Conservation (phyloP, 1,140 invertebrate genomes). For the Oedothorax gibbosus region DNA sequence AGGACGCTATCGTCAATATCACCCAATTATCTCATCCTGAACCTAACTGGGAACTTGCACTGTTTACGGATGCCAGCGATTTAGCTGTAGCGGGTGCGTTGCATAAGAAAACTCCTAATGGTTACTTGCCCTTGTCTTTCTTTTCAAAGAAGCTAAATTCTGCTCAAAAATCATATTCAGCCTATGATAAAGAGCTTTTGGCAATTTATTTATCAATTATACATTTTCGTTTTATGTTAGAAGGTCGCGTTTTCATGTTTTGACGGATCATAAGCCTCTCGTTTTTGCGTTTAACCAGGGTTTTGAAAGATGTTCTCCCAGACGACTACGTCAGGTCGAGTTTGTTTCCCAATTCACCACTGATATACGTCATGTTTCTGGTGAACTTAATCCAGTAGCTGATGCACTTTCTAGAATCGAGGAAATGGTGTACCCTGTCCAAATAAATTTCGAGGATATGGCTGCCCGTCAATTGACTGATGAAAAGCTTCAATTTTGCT, state of each 20-base stretch:
- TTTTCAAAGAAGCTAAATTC: constrained; percentile 23
- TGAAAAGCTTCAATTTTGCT: not conserved
- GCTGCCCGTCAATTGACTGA: not conserved
- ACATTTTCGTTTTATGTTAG: not conserved
- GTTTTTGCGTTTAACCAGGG: constrained; percentile 2
- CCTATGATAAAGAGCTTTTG: constrained; percentile 70
- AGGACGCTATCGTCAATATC: not conserved
- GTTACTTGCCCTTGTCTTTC: not conserved
- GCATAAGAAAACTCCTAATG: not conserved
- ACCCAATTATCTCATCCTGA: not conserved
- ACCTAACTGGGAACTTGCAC: not conserved
- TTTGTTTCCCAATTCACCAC: constrained; percentile 68
- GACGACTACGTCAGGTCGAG: constrained; percentile 64
- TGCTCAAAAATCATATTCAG: constrained; percentile 65
- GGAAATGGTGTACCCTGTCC: not conserved
- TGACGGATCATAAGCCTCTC: constrained; percentile 22
- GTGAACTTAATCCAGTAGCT: constrained; percentile 65
- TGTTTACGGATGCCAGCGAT: not conserved
- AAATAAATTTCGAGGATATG: not conserved
- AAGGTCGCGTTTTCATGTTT: not conserved
- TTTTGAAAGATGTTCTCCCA: not conserved
- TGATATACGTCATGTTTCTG: constrained; percentile 66
- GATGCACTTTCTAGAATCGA: constrained; percentile 41
- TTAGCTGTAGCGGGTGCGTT: not conserved
- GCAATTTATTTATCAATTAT: not conserved